These are phyloP conservation scores for Hydraecia micacea DNA, from an alignment of 2,888 invertebrate species.

Conservation along the genomic window DNA sequence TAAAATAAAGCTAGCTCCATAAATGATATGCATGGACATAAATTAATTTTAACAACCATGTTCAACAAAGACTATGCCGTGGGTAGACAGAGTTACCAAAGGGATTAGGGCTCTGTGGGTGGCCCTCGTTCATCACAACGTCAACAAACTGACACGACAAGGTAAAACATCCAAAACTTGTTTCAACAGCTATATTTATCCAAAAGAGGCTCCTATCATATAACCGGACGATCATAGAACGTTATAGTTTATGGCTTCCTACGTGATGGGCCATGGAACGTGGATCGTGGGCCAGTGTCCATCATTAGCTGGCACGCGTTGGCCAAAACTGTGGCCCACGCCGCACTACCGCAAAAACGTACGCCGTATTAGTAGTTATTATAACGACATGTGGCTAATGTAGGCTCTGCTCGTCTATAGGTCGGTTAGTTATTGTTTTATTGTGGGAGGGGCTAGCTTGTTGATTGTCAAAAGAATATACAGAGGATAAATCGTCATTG, in stretches of 20 bases:
- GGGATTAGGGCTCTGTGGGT: constrained; percentile 36
- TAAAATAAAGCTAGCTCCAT: background rate
- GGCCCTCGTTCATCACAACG: constrained; percentile 21
- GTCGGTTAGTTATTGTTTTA: constrained; percentile 30
- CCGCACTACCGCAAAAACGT: constrained; percentile 56
- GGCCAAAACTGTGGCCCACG: constrained; percentile 62
- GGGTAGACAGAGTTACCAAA: constrained; percentile 17
- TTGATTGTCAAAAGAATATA: background rate
- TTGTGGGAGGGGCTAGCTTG: constrained; percentile 37
- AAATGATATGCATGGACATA: background rate
- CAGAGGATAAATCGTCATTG: background rate
- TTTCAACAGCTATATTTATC: constrained; percentile 38
- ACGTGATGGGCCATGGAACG: constrained; percentile 46
- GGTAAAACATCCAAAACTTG: constrained; percentile 30
- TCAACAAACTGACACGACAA: constrained; percentile 29
- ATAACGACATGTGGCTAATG: constrained; percentile 59
- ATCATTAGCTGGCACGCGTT: constrained; percentile 64
- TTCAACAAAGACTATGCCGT: constrained; percentile 18
- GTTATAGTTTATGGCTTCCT: constrained; percentile 45
- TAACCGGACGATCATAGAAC: constrained; percentile 28
- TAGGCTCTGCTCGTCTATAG: constrained; percentile 46
- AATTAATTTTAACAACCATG: constrained; percentile 7
- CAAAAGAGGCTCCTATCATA: constrained; percentile 39
- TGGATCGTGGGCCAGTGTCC: constrained; percentile 35
- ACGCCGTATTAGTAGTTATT: constrained; percentile 62